Base-by-base conservation (phyloP, 1,140 invertebrate genomes). In the Platyura marginata region DNA sequence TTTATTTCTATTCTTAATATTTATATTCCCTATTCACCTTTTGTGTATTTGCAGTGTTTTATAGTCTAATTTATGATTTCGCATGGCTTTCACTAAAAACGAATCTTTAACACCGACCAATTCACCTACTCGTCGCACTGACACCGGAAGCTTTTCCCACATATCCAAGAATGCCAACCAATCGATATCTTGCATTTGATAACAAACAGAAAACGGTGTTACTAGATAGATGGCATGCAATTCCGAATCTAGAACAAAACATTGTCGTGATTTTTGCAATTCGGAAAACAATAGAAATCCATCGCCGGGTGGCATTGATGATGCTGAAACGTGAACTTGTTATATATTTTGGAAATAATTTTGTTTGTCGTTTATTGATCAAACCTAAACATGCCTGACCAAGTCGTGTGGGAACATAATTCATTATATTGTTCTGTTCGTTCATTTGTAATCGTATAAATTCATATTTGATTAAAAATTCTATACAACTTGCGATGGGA, bases 201-300 rank as follows among this genome's bases (percentile, higher is more conserved):
- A 75, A 51, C 79, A 75, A 15, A 82, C 72, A 55, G 79, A 85
- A 43, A 87, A 81, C 1, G 88, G 88, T 3, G 88, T 92, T 2
- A 92, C 86, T 51, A 93, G 66, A 64, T 97, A 98, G 38, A 98
- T 75, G 23, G 97, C 72, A 63, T 98, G 95, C 1, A 98, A 68
- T 55, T 98, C 93, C 49, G 81, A 89, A 54, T 96, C 90, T 8
- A 98, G 64, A 0, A 92, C 89, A 59, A 98, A 84, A 52, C 81
- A 85, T 51, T 80, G 76, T 34, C 90, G 67, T 1, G 93, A 90
- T 62, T 79, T 83, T 56, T 91, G 77, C n/a, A 98, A 57, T 60
- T 97, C 93, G 50, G 77, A 74, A 54, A 96, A 88, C 16, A 97
- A 69, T 22, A 76, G 69, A 3, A 95, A 64, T 2, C 87, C 90